Evolutionary conservation across 1,140 invertebrate genomes (phyloP).

Genomic region (Plodia interpunctella): DNA sequence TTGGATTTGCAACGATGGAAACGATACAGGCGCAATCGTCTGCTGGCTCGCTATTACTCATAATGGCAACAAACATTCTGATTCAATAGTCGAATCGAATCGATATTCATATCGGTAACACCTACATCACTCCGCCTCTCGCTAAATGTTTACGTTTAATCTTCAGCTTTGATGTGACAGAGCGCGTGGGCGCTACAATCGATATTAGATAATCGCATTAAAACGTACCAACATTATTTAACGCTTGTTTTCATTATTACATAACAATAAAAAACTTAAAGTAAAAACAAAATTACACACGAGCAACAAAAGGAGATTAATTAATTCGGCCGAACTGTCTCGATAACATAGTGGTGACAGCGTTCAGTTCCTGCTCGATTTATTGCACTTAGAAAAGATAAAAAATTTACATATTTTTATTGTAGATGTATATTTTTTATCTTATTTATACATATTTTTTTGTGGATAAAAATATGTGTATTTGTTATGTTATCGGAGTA

Average conservation of each 20-base stretch:
- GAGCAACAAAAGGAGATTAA: too few relatives aligned
- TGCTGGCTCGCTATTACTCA: slow-evolving; percentile 1
- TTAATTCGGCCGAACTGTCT: too few relatives aligned
- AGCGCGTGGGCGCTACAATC: not conserved
- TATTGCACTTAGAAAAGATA: too few relatives aligned
- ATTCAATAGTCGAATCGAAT: not conserved
- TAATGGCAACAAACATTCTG: not conserved
- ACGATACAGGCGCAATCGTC: not conserved
- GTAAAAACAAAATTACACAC: too few relatives aligned
- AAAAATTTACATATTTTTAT: too few relatives aligned
- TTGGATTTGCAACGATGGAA: not conserved
- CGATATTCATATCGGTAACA: slow-evolving; percentile 4
- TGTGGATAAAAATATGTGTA: not conserved
- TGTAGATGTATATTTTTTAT: too few relatives aligned
- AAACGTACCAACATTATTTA: not conserved
- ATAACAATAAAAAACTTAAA: too few relatives aligned
- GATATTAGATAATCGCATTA: slow-evolving; percentile 7
- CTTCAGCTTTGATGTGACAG: slow-evolving; percentile 3
- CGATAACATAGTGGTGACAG: too few relatives aligned
- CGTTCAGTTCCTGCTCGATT: too few relatives aligned
- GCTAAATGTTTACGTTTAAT: slow-evolving; percentile 5
- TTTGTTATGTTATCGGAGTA: not conserved
- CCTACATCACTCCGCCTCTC: slow-evolving; percentile 1
- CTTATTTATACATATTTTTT: too few relatives aligned
- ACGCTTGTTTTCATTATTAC: not conserved